Base-by-base conservation (phyloP, 2,888 invertebrate species). In the Orthosia cruda region DNA sequence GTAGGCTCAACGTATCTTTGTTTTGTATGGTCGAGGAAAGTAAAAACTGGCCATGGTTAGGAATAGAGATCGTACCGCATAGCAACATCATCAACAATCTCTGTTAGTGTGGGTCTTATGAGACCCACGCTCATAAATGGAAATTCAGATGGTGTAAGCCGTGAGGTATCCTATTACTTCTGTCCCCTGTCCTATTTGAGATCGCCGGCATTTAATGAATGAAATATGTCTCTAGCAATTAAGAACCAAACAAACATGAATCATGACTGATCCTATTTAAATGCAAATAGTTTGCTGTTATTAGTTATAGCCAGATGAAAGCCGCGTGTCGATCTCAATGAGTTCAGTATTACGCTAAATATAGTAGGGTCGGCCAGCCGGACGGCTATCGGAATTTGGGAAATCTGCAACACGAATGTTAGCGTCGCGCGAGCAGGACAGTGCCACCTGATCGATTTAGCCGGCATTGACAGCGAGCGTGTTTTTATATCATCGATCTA, bases 381-480 rank as follows among this genome's bases (percentile, higher is more conserved):
- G 89, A 89, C 84, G 77, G 74, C 82, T 84, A 69, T 64, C 65
- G 88, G 88, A 85, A 89, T 84, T 88, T 82, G 80, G 83, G 80
- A 88, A 90, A 87, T 88, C 81, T 87, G 87, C 90, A 88, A 86
- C 83, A 65, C 77, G 80, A 71, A 75, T 75, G 77, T 71, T 63
- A 54, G 74, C 68, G 71, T 72, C 73, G 81, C 75, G 71, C 58
- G 86, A 88, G 80, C 79, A 81, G 80, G 87, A 87, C 82, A 74
- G 82, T 76, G 78, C 71, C 83, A 85, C 68, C 78, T 80, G 82
- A 80, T 81, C 77, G 83, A 87, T 86, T 83, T 85, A 83, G 81
- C 59, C 83, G 87, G 85, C 85, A 93, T 92, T 90, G 91, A 91
- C 89, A 88, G 74, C 88, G 87, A 88, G 85, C 85, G 49, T 82